A percentile compares a stretch with the other conserved stretches of the same genome.
phyloP scores from a whole-genome alignment of 2,888 invertebrate genomes.

The Mycalesis mineus region DNA sequence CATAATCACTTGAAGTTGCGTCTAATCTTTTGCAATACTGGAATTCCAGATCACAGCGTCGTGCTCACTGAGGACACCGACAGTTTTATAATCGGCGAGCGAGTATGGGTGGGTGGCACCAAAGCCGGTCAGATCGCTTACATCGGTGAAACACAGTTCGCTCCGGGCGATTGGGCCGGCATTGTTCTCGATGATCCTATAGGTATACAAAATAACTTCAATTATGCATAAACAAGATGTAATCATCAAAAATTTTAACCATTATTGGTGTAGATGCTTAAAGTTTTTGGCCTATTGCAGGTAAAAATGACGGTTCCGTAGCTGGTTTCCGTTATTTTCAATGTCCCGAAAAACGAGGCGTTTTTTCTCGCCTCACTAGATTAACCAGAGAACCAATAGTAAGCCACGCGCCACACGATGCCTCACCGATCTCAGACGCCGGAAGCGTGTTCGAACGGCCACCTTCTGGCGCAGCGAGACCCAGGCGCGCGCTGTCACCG shows the following conservation, averaged over 20 bases:
- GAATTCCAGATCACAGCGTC: slow-evolving; percentile 86
- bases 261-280: background rate
- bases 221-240: too few species aligned
- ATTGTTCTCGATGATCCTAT: slow-evolving; percentile 96
- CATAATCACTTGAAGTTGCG: slow-evolving; percentile 13
- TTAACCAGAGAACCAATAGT: slow-evolving; percentile 85
- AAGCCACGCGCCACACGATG: slow-evolving; percentile 71
- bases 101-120: slow-evolving; percentile 94
- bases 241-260: too few species aligned
- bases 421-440: slow-evolving; percentile 67
- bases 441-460: slow-evolving; percentile 71
- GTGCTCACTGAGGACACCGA: slow-evolving; percentile 93
- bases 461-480: slow-evolving; percentile 64
- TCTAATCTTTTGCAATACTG: slow-evolving; percentile 23
- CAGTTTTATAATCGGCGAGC: slow-evolving; percentile 96
- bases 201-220: slow-evolving; percentile 75
- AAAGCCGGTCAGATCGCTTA: slow-evolving; percentile 96
- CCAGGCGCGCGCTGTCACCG: slow-evolving; percentile 65
- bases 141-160: slow-evolving; percentile 97
- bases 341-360: slow-evolving; percentile 94
- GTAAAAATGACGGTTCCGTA: slow-evolving; percentile 98
- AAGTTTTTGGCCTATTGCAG: slow-evolving; percentile 64
- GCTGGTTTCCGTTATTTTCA: slow-evolving; percentile 95
- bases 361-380: slow-evolving; percentile 93
- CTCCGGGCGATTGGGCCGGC: slow-evolving; percentile 99